These are phyloP conservation scores for Radopholus similis DNA, from an alignment of 1,140 invertebrate genomes.

Conservation along the genomic window DNA sequence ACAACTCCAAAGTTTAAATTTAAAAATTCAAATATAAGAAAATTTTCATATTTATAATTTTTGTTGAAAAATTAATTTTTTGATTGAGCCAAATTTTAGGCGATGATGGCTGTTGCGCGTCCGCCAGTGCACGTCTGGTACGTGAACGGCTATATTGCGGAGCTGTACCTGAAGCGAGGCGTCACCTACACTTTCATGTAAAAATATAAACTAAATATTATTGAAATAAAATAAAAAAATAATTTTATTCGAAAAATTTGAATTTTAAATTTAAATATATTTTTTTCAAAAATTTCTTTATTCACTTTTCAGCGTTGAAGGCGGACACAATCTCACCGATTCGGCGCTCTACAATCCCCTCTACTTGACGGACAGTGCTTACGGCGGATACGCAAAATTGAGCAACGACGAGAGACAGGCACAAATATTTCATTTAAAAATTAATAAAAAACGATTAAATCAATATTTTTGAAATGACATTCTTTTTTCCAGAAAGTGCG, in stretches of 20 bases:
- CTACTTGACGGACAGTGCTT: constrained; percentile 86
- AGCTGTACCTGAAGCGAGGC: constrained; percentile 82
- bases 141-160: constrained; percentile 86
- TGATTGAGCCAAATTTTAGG: not conserved
- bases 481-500: not conserved
- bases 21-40: not conserved
- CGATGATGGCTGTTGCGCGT: constrained; percentile 3
- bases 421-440: constrained; percentile 35
- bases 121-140: constrained; percentile 83
- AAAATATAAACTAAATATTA: constrained; percentile 12
- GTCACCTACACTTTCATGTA: constrained; percentile 72
- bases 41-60: not conserved
- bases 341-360: constrained; percentile 86
- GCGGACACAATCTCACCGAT: constrained; percentile 73
- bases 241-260: constrained; percentile 55
- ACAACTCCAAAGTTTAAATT: not conserved
- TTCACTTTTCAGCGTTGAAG: constrained; percentile 76
- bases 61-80: not conserved
- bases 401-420: constrained; percentile 76
- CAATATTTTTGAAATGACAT: not conserved
- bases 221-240: not conserved
- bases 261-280: constrained; percentile 55
- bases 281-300: not conserved
- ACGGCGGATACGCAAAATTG: constrained; percentile 83
- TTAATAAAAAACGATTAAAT: constrained; percentile 18